Evolutionary conservation across 2,113 vertebrate genomes (phyloP).

Genomic region (Pheucticus melanocephalus): DNA sequence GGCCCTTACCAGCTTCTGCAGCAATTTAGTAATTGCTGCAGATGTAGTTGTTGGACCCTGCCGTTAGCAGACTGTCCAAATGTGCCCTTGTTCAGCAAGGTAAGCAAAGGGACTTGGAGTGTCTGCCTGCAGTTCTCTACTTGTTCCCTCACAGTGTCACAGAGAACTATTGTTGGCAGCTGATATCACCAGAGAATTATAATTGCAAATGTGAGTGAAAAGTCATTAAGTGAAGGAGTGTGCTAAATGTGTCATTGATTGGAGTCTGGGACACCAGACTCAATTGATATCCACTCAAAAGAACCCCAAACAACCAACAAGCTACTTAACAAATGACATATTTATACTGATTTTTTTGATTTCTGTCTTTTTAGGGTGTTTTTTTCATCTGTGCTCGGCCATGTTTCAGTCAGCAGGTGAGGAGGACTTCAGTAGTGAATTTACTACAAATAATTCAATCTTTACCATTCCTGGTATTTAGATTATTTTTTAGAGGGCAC

Average conservation of each 20-base stretch:
- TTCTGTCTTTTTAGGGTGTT: not conserved
- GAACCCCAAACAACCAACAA: not conserved
- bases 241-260: not conserved
- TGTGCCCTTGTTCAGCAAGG: not conserved
- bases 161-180: constrained; percentile 1
- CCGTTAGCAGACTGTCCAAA: not conserved
- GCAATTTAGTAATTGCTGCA: not conserved
- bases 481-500: not conserved
- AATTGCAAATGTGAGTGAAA: constrained; percentile 12
- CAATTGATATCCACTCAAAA: not conserved
- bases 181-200: not conserved
- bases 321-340: not conserved
- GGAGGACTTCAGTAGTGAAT: not conserved
- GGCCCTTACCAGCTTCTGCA: not conserved
- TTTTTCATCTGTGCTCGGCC: not conserved
- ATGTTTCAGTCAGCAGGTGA: not conserved
- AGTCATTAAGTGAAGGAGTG: constrained; percentile 23
- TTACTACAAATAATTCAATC: not conserved
- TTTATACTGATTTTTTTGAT: not conserved
- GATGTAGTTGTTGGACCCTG: not conserved
- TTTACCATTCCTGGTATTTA: not conserved
- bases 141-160: not conserved
- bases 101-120: not conserved
- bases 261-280: not conserved
- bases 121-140: not conserved